Evolutionary conservation across 1,140 invertebrate genomes (phyloP), one percentile per base, ranked within the genome.

Genomic region (Drosophila arawakana): DNA sequence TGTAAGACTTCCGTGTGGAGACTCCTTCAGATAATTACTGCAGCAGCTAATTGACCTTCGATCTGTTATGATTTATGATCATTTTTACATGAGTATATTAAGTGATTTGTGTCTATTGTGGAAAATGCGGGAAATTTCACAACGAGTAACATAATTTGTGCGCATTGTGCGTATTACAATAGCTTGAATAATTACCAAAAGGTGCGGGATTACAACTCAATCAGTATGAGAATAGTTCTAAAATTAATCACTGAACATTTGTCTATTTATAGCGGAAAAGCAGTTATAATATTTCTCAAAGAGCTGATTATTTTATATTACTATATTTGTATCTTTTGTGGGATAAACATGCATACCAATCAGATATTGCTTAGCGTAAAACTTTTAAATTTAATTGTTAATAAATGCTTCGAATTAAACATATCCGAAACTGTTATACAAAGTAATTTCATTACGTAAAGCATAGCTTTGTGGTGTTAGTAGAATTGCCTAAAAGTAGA

Each of bases 381-480:
- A 0, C 8, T 3, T 39, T 0, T 3, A 5, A 30, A 30, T 30
- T 30, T 30, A 30, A 0, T 6, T 30, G 25, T 30, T 3, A 30
- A 30, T 30, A 30, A 4, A 30, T 39, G 7, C 2, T 15, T 11
- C 2, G 4, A 61, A n/a, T 7, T 15, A n/a, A 34, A 2, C n/a
- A 10, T 13, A 4, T 34, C 1, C 1, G 10, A 41, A 80, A 72
- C 55, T 80, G 78, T 80, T 80, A 80, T 80, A 80, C 78, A n/a
- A 3, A 0, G 0, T 0, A 15, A n/a, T 4, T 9, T 1, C 3
- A 5, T 1, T n/a, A 10, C n/a, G 0, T 49, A 34, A 13, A 35
- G 78, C 66, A 80, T 80, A 80, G 1, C 9, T 46, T 63, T 47
- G 0, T 41, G 78, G 7, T 11, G 0, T 5, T 0, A 8, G 2